Evolutionary conservation across 2,797 vertebrate species (phyloP).

Genomic region (Manis javanica): DNA sequence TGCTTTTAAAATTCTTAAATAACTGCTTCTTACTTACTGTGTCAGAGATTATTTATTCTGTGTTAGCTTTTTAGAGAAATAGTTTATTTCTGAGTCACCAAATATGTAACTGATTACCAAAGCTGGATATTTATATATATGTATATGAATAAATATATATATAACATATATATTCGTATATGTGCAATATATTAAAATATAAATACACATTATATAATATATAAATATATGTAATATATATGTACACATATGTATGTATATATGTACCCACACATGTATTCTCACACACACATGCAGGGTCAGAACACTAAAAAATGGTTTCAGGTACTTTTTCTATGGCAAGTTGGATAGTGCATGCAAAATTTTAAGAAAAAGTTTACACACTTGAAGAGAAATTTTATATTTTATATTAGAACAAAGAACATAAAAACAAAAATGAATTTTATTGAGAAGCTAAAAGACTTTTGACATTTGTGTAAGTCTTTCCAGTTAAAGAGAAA

Average conservation of each 20-base stretch:
- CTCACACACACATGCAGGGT: neutral
- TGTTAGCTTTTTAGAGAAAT: neutral
- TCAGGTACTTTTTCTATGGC: neutral
- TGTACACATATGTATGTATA: neutral
- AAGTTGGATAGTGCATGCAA: neutral
- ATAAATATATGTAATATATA: neutral
- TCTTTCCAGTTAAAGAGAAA: neutral
- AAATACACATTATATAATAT: neutral
- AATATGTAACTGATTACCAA: neutral
- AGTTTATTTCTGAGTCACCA: neutral
- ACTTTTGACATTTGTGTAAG: neutral
- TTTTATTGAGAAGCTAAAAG: neutral
- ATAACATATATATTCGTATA: neutral
- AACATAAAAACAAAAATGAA: neutral
- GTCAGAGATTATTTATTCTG: neutral
- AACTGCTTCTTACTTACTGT: neutral
- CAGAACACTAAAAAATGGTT: neutral
- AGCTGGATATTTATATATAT: neutral
- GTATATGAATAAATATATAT: neutral
- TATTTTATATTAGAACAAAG: neutral
- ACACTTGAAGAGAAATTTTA: neutral
- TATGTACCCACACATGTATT: neutral
- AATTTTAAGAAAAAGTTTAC: neutral
- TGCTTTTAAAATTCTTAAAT: conserved; percentile 9
- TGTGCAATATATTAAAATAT: neutral